Conservation (phyloP, 2,797 vertebrate species). For the Eremophila alpestris region DNA sequence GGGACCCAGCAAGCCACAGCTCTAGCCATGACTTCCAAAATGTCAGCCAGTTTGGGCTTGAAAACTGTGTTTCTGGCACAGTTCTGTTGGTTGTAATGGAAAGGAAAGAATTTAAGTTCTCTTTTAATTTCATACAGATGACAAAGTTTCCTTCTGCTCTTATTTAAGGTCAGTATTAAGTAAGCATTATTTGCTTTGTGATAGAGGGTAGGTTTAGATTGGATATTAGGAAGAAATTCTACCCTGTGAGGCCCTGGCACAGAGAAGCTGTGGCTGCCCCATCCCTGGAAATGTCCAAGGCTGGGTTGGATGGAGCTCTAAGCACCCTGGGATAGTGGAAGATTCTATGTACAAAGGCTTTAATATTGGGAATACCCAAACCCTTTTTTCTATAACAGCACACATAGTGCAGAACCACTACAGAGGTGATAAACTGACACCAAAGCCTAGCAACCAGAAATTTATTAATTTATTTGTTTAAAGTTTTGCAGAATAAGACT, state of each 20-base stretch:
- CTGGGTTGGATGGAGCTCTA: rapidly evolving
- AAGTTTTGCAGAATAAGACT: neutral
- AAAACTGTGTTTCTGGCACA: neutral
- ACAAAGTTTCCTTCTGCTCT: neutral
- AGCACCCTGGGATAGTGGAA: neutral
- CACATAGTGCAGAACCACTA: neutral
- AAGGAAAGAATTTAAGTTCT: neutral
- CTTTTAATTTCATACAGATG: neutral
- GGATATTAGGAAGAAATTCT: neutral
- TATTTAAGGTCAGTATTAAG: neutral
- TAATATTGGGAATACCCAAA: neutral
- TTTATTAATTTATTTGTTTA: neutral
- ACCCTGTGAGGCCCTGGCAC: neutral
- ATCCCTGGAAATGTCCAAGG: neutral
- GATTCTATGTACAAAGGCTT: neutral
- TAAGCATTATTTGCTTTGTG: neutral
- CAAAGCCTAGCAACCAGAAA: neutral
- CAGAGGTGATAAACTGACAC: neutral
- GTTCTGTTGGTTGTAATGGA: neutral
- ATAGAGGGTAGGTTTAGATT: neutral
- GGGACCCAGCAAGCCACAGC: neutral
- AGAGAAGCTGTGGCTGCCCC: neutral
- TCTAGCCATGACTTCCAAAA: neutral
- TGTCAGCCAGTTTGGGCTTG: neutral
- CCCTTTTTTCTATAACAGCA: neutral